These are phyloP conservation scores for Drosophila anomalata DNA, from an alignment of 2,888 invertebrate genomes.

Conservation along the genomic window DNA sequence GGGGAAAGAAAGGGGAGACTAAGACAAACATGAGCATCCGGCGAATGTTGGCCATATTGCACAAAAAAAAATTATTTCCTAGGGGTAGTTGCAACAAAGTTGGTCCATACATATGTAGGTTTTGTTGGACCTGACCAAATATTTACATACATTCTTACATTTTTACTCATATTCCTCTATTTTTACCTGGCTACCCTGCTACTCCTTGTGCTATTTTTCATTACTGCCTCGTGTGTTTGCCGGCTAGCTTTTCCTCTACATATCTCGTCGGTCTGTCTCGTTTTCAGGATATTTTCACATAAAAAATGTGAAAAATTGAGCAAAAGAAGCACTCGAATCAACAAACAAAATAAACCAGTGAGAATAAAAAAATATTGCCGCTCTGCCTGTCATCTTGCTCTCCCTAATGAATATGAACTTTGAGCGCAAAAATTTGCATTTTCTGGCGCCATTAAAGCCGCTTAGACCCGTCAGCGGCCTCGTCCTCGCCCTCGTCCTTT, in stretches of 20 bases:
- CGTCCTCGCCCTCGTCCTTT: constrained; percentile 4
- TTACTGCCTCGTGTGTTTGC: constrained; percentile 51
- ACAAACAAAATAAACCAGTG: constrained; percentile 12
- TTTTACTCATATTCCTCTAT: constrained; percentile 33
- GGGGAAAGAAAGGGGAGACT: constrained; percentile 14
- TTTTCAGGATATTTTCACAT: constrained; percentile 47
- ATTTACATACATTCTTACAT: constrained; percentile 51
- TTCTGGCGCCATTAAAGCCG: constrained; percentile 54
- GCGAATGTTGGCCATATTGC: constrained; percentile 52
- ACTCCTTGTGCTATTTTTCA: constrained; percentile 55
- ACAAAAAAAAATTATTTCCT: constrained; percentile 27
- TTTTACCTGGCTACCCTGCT: constrained; percentile 2
- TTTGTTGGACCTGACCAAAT: constrained; percentile 53
- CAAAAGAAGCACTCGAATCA: constrained; percentile 15
- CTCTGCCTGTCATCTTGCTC: constrained; percentile 42
- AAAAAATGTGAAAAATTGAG: constrained; percentile 20
- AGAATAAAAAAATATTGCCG: constrained; percentile 42
- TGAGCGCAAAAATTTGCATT: constrained; percentile 56
- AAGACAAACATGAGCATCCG: constrained; percentile 36
- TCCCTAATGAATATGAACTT: constrained; percentile 66
- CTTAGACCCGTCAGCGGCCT: constrained; percentile 31
- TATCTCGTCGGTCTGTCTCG: constrained; percentile 17
- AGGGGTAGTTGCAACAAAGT: not conserved
- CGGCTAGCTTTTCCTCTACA: constrained; percentile 46
- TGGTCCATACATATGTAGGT: constrained; percentile 39